Evolutionary conservation across 2,797 vertebrate species (phyloP), one percentile per base, ranked within the genome.

Genomic region (Tarsius wallacei): DNA sequence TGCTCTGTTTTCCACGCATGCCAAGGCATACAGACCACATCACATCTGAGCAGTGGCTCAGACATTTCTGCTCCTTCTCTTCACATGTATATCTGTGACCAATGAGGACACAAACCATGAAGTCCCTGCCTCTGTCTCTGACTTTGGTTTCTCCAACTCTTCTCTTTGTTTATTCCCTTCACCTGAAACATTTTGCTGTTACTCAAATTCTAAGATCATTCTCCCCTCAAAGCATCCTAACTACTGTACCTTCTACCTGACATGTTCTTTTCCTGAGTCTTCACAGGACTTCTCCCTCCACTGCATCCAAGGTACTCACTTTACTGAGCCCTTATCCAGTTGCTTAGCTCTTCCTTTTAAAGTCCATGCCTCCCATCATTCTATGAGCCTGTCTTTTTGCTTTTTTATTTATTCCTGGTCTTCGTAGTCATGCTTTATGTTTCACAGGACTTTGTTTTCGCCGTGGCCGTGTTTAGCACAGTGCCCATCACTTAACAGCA

Each of bases 221-320:
- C 64, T 31, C 53, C 31, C 53, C n/a, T 5, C 9, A 36, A 63
- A 19, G 76, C 14, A 42, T 19, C 28, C 33, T 42, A 10, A n/a
- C 33, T 7, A 3, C 33, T 0, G 0, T 12, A 8, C 4, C 19
- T n/a, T 53, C 24, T 17, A 15, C 68, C 16, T 19, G 19, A 36
- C 42, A 51, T 10, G 21, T 4, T 3, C 28, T 33, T 17, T 28
- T 28, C 51, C 53, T 1, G 17, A 14, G n/a, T 3, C 1, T 5
- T 55, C 59, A 26, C 22, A 0, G 7, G 14, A 6, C 57, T 66
- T 51, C 61, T 51, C 42, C 19, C 24, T 71, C n/a, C 33, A 33
- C 47, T 64, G 64, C 21, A 26, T 31, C 15, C 9, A 2, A 49
- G 53, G 51, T 42, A 36, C 57, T 16, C 4, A 33, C 80, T n/a